Evolutionary conservation across 2,888 invertebrate genomes (phyloP), one percentile per base, ranked within the genome.

Genomic region (Spisula solida): DNA sequence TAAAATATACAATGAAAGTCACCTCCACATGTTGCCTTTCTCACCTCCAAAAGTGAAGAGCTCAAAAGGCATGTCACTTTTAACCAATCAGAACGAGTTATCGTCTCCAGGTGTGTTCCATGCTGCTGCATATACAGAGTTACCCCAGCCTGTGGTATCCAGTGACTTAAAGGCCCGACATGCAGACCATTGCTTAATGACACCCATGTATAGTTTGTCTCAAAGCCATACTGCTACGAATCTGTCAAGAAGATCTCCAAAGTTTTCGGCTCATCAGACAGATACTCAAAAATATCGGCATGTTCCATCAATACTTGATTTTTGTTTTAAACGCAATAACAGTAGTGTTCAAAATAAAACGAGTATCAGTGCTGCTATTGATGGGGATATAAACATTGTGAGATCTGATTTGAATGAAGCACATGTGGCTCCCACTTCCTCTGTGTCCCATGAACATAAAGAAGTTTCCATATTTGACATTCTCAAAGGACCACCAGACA

Each of bases 381-480:
- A 16, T 4, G 75, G 75, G 14, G 14, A 29, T 34, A 5, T 12
- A 75, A 75, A 34, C 5, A 18, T 34, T 75, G 12, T 0, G 4
- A 75, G 34, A 18, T 0, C 75, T 1, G 34, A 16, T 18, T 25
- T 66, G 0, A 25, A 5, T 66, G 60, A 25, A 66, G 25, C 0
- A n/a, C 60, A 41, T 8, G 41, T 25, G 12, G 25, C 60, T 4
- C 25, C 60, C 41, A 41, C 41, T 41, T 41, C 41, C 41, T 8
- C 41, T 41, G 41, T 8, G 41, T 41, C 41, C 10, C 25, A 2
- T 12, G 60, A n/a, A 66, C 60, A 6, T 0, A 29, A 29, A 10
- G 75, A 51, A 0, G 48, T 83, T 5, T 83, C 83, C 5, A 48
- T 75, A 70, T 83, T 75, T 29, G 83, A 83, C 48, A 75, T 83